Evolutionary conservation across 2,888 invertebrate species (phyloP).

Genomic region (Globia sparganii): DNA sequence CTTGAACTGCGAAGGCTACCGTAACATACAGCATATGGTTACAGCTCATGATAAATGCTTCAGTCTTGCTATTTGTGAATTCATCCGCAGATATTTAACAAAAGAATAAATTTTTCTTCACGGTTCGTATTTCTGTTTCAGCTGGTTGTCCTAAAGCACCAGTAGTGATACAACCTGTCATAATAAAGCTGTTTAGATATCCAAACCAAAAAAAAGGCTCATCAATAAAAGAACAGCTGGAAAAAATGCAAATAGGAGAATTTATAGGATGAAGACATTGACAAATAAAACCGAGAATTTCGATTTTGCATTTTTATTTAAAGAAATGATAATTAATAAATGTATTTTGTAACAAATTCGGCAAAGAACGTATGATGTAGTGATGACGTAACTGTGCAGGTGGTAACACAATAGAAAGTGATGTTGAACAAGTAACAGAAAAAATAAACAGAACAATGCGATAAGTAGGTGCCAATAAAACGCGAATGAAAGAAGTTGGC

Average conservation of each 20-base stretch:
- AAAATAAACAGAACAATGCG: slow-evolving; percentile 70
- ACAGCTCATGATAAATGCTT: neutral
- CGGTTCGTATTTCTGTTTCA: slow-evolving; percentile 58
- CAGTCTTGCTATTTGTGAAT: neutral
- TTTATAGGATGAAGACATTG: slow-evolving; percentile 38
- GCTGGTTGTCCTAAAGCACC: slow-evolving; percentile 73
- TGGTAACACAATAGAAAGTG: slow-evolving; percentile 70
- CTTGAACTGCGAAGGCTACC: neutral
- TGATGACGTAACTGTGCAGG: slow-evolving; percentile 76
- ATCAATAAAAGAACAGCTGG: slow-evolving; percentile 33
- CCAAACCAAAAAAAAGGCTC: slow-evolving; percentile 64
- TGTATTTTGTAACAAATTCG: neutral
- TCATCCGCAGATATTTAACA: neutral
- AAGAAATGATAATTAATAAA: neutral
- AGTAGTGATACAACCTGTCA: slow-evolving; percentile 79
- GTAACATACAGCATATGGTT: neutral
- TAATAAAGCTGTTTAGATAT: slow-evolving; percentile 82
- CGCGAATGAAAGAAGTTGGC: slow-evolving; percentile 74
- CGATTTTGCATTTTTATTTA: slow-evolving; percentile 38
- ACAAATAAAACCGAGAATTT: slow-evolving; percentile 23
- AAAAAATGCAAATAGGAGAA: slow-evolving; percentile 42
- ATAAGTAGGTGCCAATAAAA: slow-evolving; percentile 79
- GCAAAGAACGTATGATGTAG: slow-evolving; percentile 60
- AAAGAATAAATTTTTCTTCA: neutral
- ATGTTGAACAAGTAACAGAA: slow-evolving; percentile 56